phyloP scores from a whole-genome alignment of 2,888 invertebrate genomes.

The Yponomeuta cagnagella region DNA sequence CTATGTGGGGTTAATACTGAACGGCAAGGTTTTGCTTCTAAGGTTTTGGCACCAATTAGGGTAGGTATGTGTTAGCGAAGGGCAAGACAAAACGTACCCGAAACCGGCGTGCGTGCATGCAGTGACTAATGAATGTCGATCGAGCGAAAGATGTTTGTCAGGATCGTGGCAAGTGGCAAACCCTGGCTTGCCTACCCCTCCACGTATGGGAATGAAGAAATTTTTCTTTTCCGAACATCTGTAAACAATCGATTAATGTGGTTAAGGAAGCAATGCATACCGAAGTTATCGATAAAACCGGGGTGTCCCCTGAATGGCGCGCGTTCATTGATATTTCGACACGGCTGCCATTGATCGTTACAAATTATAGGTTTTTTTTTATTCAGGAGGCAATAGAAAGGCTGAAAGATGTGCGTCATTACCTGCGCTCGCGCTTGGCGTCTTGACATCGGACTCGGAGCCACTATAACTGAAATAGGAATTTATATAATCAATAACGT shows the following conservation, averaged over 20 bases:
- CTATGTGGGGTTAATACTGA: too few relatives aligned
- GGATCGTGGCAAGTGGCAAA: too few relatives aligned
- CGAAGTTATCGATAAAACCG: neutral
- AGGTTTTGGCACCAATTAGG: too few relatives aligned
- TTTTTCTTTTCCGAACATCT: neutral
- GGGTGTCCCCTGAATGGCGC: neutral
- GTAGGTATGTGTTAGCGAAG: too few relatives aligned
- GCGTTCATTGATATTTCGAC: constrained; percentile 19
- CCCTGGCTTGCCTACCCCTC: too few relatives aligned
- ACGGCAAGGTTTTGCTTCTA: too few relatives aligned
- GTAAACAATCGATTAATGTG: neutral
- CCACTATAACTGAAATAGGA: neutral
- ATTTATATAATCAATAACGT: constrained; percentile 14
- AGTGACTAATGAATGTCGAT: too few relatives aligned
- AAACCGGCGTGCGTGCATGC: too few relatives aligned
- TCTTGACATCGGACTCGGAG: neutral
- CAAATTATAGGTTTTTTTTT: constrained; percentile 13
- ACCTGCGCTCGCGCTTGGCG: neutral
- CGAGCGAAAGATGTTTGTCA: too few relatives aligned
- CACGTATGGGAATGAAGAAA: too few relatives aligned
- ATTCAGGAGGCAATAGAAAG: constrained; percentile 8
- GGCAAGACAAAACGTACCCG: too few relatives aligned
- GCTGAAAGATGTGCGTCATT: neutral
- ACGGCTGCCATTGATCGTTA: constrained; percentile 13
- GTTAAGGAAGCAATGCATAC: neutral